phyloP scores from a whole-genome alignment of 2,113 vertebrate species.

The Plecturocebus donacophilus region DNA sequence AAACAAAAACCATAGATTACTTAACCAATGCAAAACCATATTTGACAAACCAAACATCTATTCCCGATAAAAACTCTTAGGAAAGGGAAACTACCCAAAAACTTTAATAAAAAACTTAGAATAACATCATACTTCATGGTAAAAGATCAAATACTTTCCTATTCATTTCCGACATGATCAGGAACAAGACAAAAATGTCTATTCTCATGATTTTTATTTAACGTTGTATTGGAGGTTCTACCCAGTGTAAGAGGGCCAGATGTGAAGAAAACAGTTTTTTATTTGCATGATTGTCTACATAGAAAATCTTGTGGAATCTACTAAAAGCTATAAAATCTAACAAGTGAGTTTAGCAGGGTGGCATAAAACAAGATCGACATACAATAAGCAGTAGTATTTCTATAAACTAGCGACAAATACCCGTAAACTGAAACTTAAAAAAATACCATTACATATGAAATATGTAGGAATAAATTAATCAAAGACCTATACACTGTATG shows the following conservation, averaged over 20 bases:
- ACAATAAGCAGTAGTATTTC: neutral
- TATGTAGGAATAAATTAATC: neutral
- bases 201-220: neutral
- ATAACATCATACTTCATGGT: neutral
- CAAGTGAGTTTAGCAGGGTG: neutral
- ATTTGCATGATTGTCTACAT: neutral
- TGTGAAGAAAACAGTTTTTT: neutral
- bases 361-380: neutral
- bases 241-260: neutral
- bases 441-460: neutral
- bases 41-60: slow-evolving; percentile 14
- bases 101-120: neutral
- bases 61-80: neutral
- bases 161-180: neutral
- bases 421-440: neutral
- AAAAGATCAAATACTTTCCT: neutral
- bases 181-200: neutral
- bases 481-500: neutral
- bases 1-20: neutral
- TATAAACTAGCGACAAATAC: neutral
- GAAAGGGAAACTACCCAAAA: neutral
- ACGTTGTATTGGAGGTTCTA: neutral
- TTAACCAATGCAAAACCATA: neutral
- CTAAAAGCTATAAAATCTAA: slow-evolving; percentile 20
- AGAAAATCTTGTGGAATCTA: neutral